phyloP scores from a whole-genome alignment of 2,113 vertebrate species.

The Phyllostomus discolor region DNA sequence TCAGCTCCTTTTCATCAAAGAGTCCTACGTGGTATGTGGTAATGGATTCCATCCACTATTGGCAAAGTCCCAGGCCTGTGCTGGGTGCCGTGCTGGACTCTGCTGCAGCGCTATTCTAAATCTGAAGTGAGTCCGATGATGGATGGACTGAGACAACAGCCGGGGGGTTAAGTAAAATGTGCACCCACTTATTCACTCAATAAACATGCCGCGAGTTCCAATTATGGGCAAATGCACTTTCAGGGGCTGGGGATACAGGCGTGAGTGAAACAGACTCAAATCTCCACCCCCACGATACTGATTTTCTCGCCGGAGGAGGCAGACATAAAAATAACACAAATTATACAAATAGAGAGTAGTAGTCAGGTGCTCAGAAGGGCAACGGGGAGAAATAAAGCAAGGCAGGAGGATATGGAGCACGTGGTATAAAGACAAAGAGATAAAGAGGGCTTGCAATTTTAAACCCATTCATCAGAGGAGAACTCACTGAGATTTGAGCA shows the following conservation, averaged over 20 bases:
- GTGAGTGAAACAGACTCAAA: neutral
- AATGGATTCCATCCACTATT: neutral
- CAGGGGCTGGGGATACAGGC: neutral
- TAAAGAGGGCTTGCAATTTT: neutral
- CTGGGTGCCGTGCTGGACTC: neutral
- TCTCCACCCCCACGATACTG: neutral
- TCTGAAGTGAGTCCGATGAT: neutral
- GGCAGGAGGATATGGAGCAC: accelerated
- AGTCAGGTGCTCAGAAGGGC: neutral
- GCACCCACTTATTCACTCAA: neutral
- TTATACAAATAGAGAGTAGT: neutral
- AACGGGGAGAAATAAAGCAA: neutral
- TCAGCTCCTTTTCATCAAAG: neutral
- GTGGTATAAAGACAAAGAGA: accelerated
- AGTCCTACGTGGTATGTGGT: neutral
- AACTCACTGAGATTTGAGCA: no score
- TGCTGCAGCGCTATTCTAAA: neutral
- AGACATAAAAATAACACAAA: no score
- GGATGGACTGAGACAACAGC: neutral
- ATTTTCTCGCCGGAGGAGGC: neutral
- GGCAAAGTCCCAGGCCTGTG: neutral
- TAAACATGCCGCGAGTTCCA: neutral
- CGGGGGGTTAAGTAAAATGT: neutral
- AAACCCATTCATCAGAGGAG: neutral
- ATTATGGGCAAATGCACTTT: neutral